Base-by-base conservation (phyloP, 2,797 vertebrate species). In the Microcaecilia unicolor region DNA sequence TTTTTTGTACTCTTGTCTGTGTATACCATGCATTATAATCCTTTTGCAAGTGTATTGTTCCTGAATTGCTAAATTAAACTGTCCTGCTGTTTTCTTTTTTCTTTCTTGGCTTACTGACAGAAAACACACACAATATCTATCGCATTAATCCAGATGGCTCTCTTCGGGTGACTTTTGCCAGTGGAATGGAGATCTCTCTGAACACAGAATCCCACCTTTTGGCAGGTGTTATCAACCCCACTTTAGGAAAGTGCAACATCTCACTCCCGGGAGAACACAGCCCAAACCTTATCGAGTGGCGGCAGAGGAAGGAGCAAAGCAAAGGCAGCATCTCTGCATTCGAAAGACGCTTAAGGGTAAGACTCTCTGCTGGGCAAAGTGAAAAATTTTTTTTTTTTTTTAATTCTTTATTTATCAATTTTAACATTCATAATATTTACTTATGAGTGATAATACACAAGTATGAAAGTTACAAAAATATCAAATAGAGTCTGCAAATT, bases 281-380 rank as follows among this genome's bases (percentile, higher is more conserved):
- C 41, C 88, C 90, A 27, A 99, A 92, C 64, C 84, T 98, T 41
- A 95, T 98, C 17, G 96, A 99, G 72, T 99, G 95, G 96, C 69
- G 94, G 50, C 94, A 98, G 68, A 83, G 96, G 57, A 91, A 91
- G 41, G 96, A 99, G 48, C 94, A 95, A 74, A 91, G 81, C 74
- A 94, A 92, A 74, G 88, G 89, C 39, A 97, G 92, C 67, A 76
- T 93, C 73, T 93, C 91, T 17, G 89, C 90, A 1, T 98, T 96
- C 46, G 96, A 97, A 60, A 90, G 96, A 61, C 80, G 95, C 38
- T 81, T 98, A 39, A 79, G 93, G 93, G 95, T 98, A 88, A 88
- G 80, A n/a, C 28, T 65, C 60, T 44, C 51, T 54, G n/a, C n/a
- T n/a, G n/a, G n/a, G n/a, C n/a, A n/a, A n/a, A n/a, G n/a, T n/a